Percentiles rank a stretch among this genome's conserved stretches.
Conservation (phyloP, 1,140 invertebrate species). For the Ephestia elutella region DNA sequence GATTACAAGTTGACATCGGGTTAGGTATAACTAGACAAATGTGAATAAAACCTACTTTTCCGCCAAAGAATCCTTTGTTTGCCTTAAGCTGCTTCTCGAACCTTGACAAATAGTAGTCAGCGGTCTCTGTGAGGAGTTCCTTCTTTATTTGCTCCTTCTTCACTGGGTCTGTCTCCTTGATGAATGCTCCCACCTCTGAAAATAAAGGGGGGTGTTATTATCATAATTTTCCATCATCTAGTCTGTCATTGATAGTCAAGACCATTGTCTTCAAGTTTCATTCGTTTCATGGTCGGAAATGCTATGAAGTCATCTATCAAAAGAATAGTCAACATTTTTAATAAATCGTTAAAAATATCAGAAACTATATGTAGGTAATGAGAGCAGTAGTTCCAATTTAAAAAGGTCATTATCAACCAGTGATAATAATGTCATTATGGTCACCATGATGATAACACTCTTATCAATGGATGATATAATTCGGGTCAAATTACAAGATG, state of each 20-base stretch:
- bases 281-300: too few relatives aligned
- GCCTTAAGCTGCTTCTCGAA: slow-evolving; percentile 56
- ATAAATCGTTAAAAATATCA: too few relatives aligned
- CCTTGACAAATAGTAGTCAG: slow-evolving; percentile 49
- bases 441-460: not conserved
- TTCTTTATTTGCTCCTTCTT: slow-evolving; percentile 45
- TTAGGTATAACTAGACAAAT: not conserved
- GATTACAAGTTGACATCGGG: too few relatives aligned
- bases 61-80: slow-evolving; percentile 54
- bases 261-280: too few relatives aligned
- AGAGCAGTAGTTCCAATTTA: not conserved
- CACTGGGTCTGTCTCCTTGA: slow-evolving; percentile 35
- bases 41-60: slow-evolving; percentile 37
- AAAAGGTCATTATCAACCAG: not conserved
- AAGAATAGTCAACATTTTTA: too few relatives aligned
- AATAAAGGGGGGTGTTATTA: not conserved
- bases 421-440: not conserved
- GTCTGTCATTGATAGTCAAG: too few relatives aligned
- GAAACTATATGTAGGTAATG: too few relatives aligned
- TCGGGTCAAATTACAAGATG: too few relatives aligned
- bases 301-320: too few relatives aligned
- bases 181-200: not conserved
- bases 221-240: too few relatives aligned
- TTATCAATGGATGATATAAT: not conserved
- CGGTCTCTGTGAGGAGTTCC: slow-evolving; percentile 38